phyloP scores from a whole-genome alignment of 2,113 vertebrate species.

The Cyprinodon brontotheroides region DNA sequence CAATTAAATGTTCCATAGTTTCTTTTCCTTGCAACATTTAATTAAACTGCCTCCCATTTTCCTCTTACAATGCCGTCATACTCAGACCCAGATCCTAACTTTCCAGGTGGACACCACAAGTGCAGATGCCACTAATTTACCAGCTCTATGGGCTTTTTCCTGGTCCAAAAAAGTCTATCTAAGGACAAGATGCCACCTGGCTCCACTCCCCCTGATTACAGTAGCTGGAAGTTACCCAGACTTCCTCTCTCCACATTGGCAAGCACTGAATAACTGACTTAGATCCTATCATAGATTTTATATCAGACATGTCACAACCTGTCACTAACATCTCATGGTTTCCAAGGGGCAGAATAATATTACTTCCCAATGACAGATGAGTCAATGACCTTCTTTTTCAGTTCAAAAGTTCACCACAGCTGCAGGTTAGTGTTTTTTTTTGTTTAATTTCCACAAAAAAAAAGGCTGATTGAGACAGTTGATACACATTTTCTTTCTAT shows the following conservation, averaged over 20 bases:
- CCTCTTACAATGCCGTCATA: too few species aligned
- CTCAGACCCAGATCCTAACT: too few species aligned
- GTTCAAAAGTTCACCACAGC: too few species aligned
- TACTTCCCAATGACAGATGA: neutral
- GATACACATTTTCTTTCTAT: neutral
- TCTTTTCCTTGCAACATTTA: neutral
- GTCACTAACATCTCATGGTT: neutral
- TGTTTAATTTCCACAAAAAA: neutral
- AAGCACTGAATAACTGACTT: neutral
- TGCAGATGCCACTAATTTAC: neutral
- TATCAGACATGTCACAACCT: neutral
- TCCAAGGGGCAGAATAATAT: neutral
- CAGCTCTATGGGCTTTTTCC: neutral
- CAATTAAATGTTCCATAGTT: neutral
- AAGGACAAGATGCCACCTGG: neutral
- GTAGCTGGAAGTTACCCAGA: neutral
- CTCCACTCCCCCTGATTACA: neutral
- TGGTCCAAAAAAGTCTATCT: too few species aligned
- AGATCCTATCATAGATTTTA: neutral
- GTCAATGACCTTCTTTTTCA: neutral
- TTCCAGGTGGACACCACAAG: too few species aligned
- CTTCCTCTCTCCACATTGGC: neutral
- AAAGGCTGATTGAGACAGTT: neutral
- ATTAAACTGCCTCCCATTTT: too few species aligned
- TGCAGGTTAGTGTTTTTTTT: neutral